A percentile compares a stretch with the other conserved stretches of the same genome.
Evolutionary conservation across 2,888 invertebrate species (phyloP).

Genomic region (Mesodorylaimus sp.): DNA sequence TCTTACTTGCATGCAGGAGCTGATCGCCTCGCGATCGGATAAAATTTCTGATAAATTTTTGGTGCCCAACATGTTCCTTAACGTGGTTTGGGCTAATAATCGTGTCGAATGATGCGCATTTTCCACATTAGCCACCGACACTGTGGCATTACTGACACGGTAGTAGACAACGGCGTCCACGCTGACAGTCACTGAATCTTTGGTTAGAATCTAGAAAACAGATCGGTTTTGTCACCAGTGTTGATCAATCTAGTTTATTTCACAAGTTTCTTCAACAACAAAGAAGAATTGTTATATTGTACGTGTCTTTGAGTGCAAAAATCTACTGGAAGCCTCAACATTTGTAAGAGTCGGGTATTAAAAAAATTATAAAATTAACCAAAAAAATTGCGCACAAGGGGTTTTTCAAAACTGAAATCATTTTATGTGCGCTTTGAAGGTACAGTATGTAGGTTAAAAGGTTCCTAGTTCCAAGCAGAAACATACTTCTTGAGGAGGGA

Average conservation of each 20-base stretch:
- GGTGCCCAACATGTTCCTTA: conserved; percentile 76
- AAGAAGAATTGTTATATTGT: conserved; percentile 5
- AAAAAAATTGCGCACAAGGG: too few species aligned
- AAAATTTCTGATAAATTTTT: conserved; percentile 85
- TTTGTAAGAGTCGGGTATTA: too few species aligned
- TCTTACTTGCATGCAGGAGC: conserved; percentile 59
- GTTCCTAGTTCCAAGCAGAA: too few species aligned
- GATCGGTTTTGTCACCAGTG: too few species aligned
- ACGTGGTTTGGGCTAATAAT: conserved; percentile 34
- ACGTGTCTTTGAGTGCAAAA: background rate
- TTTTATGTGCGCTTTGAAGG: too few species aligned
- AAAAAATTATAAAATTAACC: too few species aligned
- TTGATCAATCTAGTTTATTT: too few species aligned
- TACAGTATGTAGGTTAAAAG: too few species aligned
- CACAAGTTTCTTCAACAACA: too few species aligned
- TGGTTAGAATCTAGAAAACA: conserved; percentile 62
- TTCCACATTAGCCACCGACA: conserved; percentile 89
- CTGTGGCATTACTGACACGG: conserved; percentile 74
- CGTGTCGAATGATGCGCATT: conserved; percentile 49
- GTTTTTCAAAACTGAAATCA: too few species aligned
- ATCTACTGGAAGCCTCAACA: too few species aligned
- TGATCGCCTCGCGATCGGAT: conserved; percentile 81
- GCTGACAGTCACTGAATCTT: conserved; percentile 88
- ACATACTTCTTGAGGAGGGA: conserved; percentile 9
- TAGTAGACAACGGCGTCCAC: conserved; percentile 57